Base-by-base conservation (phyloP, 2,888 invertebrate species). In the Galerucella nymphaeae region DNA sequence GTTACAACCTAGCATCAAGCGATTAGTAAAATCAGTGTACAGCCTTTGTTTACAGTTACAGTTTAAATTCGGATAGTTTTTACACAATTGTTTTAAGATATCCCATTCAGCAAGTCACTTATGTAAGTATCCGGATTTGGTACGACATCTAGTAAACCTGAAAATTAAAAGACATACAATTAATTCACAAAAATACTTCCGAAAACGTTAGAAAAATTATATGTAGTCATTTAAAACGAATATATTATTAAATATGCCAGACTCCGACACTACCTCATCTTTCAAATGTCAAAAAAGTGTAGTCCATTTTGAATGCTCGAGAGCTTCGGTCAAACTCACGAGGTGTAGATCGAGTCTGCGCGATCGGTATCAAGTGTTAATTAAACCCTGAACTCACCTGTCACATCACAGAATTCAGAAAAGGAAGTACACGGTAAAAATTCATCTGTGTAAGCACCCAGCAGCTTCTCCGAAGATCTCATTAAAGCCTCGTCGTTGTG, bases 351-450 rank as follows among this genome's bases (percentile, higher is more conserved):
- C 30, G 30, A 30, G 30, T 6, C 30, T 5, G 30, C 3, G 23
- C 30, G 30, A 5, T 5, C 30, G 5, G 30, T 30, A 30, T 30
- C 30, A 30, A 30, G 30, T 30, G 30, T 30, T 30, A 6, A 6
- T 30, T 30, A 6, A 30, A 30, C 6, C 5, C 30, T 9, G 30
- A 38, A 65, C 53, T 86, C 85, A 90, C 96, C 96, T 80, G 93
- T 91, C 78, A 97, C 96, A 91, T 98, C 98, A 87, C 95, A 95
- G 89, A 96, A 96, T 88, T 98, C 98, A 9, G 90, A 91, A 86
- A 98, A 94, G 16, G 96, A 95, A 75, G 95, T 91, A 88, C 97
- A 96, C 11, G 96, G 95, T 81, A 97, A 88, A 82, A 96, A 89
- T 86, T 98, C 97, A 81, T 97, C 95, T 57, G 96, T 94, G 81